These are phyloP conservation scores for Melanotaenia parkinsoni DNA, from an alignment of 2,797 vertebrate genomes.

Conservation along the genomic window DNA sequence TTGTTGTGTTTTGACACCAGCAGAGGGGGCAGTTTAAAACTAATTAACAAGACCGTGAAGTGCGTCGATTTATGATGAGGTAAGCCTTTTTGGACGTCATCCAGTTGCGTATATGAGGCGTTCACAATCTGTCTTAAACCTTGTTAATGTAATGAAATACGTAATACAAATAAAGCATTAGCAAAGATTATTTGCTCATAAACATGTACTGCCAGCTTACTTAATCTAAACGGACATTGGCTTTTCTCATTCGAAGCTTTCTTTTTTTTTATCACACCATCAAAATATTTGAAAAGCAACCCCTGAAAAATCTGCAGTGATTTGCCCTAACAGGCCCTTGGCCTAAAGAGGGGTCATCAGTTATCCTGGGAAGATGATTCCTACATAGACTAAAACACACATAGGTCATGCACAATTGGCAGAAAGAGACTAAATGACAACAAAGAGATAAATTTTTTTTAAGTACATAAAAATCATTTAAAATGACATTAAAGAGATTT, in stretches of 20 bases:
- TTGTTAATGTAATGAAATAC: neutral
- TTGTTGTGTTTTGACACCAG: slow-evolving; percentile 18
- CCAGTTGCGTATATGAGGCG: slow-evolving; percentile 16
- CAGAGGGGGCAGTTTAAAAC: slow-evolving; percentile 37
- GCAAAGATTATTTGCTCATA: neutral
- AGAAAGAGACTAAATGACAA: neutral
- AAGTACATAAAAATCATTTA: neutral
- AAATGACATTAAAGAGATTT: neutral
- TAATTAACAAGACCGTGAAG: neutral
- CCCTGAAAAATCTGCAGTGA: too few species aligned
- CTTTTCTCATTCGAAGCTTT: neutral
- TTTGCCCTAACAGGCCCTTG: too few species aligned
- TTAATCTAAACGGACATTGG: neutral
- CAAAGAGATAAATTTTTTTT: neutral
- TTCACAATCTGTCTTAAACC: slow-evolving; percentile 12
- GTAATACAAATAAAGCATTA: neutral
- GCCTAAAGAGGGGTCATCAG: too few species aligned
- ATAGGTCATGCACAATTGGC: neutral
- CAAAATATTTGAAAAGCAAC: too few species aligned
- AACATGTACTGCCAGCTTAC: neutral
- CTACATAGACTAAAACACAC: too few species aligned
- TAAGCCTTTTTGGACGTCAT: slow-evolving; percentile 7
- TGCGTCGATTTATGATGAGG: slow-evolving; percentile 47
- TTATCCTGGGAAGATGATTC: too few species aligned
- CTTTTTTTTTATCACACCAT: neutral